Evolutionary conservation across 2,888 invertebrate genomes (phyloP), one percentile per base, ranked within the genome.

Genomic region (Agrilus mali): DNA sequence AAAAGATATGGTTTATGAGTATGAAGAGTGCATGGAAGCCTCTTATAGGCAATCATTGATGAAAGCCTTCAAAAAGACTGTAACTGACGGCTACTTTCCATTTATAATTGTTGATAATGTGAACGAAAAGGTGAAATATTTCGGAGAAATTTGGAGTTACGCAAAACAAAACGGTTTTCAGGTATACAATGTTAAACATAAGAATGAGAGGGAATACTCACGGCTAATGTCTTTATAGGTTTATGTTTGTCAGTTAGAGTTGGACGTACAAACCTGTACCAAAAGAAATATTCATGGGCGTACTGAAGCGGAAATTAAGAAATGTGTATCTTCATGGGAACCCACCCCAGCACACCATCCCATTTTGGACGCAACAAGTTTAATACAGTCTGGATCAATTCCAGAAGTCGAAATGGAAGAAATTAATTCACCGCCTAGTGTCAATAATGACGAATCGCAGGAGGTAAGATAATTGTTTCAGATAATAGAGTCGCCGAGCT

Each of bases 91-190:
- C 46, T 88, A 86, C 62, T 95, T 93, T 66, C 80, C 85, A 45
- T 93, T 96, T 63, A 82, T 96, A 53, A 88, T 97, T 60, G 80
- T 89, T 36, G 96, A 97, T 66, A 86, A 89, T 57, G 79, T 89
- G 33, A 93, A 95, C 65, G 83, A 87, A 48, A 82, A 82, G 59
- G 71, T 86, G 14, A 77, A 77, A 49, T 77, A 84, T 56, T 89
- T 89, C 60, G 86, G 86, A 44, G 89, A 93, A 60, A 82, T 94
- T 73, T 86, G 86, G 79, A 86, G 82, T 59, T 83, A 79, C 64
- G 86, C 90, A 2, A 86, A 87, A 61, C 81, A 82, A 52, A 78
- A 78, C 63, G 85, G 86, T 40, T 92, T 90, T 65, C 86, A 88
- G 75, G 90, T 88, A 61, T 54, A 56, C 55, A 35, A 10, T 14